Base-by-base conservation (phyloP, 2,113 vertebrate genomes). In the Microtus montanus region DNA sequence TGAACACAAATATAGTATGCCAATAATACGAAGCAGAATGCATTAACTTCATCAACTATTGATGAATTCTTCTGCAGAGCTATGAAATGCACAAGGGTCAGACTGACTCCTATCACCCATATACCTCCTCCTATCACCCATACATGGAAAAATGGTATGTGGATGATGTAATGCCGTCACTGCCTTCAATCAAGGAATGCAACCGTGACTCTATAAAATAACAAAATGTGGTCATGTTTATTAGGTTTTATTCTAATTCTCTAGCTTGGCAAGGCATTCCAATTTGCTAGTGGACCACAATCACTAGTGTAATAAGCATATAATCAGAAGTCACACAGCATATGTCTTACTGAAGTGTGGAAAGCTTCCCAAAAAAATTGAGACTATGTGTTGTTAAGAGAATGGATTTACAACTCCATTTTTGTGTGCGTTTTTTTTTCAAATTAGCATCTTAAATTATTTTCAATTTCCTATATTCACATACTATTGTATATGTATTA, bases 201-300 rank as follows among this genome's bases (percentile, higher is more conserved):
- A 88, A 96, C 64, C 28, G 0, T 71, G 66, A 90, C 75, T 38
- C 24, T 38, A 38, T 47, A 35, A 49, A 89, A 88, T 79, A 38
- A 89, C 87, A 86, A 96, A 97, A 92, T 70, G 3, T 44, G 96
- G 80, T 91, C 52, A 79, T 91, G 41, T 87, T 89, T 78, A 78
- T 92, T 30, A 41, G 30, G 2, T 75, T 97, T 97, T 96, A 94
- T 95, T 96, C 20, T 89, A 30, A 80, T 95, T 97, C 97, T 95
- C 14, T 26, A 94, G 15, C 79, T 95, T 30, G 90, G 28, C n/a
- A 91, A 94, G 89, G 26, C 24, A 77, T 95, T 80, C 88, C 47
- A 82, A 70, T 64, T 13, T 33, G 26, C 82, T 91, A 75, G 28
- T 95, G 84, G 10, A 66, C 64, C 84, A 96, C 52, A 70, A 79